Base-by-base conservation (phyloP, 2,797 vertebrate species). In the Acipenser oxyrinchus region DNA sequence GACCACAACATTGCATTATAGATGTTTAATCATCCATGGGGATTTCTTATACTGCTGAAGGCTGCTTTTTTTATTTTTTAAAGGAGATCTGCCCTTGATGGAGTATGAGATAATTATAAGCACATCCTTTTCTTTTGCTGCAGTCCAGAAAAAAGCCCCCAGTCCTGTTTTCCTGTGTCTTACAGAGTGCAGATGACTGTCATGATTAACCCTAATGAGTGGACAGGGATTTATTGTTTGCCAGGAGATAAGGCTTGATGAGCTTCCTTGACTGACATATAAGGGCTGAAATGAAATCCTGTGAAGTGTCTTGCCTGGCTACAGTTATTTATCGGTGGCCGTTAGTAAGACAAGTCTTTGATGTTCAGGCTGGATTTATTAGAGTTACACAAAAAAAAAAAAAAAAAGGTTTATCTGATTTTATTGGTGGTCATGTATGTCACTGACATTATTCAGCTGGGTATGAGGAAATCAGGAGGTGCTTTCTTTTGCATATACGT, bases 161-260 rank as follows among this genome's bases (percentile, higher is more conserved):
- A 70, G 78, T 69, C 71, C 66, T 72, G 75, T 76, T 71, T 87
- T 74, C 76, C 78, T 81, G 73, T 78, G 73, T 82, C 81, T 80
- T 79, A 77, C 80, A 78, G 78, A 84, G 84, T 89, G 86, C 83
- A 88, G 85, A 90, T 84, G 79, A 87, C 83, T 84, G 79, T 73
- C 71, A 69, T 82, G 83, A 91, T 90, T 89, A 91, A 84, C 79
- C 68, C 75, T 85, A 83, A 90, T 81, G 84, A 87, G 83, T 74
- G 76, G 68, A 78, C 72, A 76, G 87, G 87, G 88, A 86, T 90
- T 88, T 87, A 76, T 79, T 85, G 82, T 86, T 88, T 88, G 79
- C 70, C 70, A 75, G 75, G 79, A 86, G 86, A 90, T 89, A 87
- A 90, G 84, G 69, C 68, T 23, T 75, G 75, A 73, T 69, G 71